Percentiles rank a stretch among this genome's conserved stretches.
Evolutionary conservation across 2,113 vertebrate species (phyloP).

Genomic region (Ceyx melanurus): DNA sequence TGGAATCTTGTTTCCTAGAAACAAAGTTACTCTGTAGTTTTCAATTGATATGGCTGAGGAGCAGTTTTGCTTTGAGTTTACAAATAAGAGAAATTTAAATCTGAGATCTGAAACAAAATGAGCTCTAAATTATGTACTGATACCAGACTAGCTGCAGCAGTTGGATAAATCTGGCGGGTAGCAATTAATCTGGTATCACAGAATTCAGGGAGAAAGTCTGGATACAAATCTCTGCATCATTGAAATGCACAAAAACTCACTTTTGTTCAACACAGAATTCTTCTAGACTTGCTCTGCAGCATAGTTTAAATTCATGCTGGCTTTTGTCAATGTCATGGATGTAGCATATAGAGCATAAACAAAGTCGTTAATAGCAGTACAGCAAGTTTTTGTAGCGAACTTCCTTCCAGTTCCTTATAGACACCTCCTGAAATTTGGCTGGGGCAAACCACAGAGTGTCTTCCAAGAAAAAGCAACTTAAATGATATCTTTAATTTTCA

Average conservation of each 20-base stretch:
- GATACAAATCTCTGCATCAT: neutral
- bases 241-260: neutral
- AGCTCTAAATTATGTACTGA: neutral
- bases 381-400: neutral
- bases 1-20: neutral
- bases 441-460: neutral
- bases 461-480: neutral
- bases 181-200: fast-evolving
- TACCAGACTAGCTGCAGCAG: neutral
- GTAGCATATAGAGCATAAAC: neutral
- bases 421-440: neutral
- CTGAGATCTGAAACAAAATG: neutral
- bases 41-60: neutral
- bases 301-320: neutral
- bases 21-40: neutral
- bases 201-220: neutral
- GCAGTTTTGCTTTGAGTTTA: neutral
- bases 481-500: neutral
- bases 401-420: neutral
- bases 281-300: neutral
- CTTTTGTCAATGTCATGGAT: neutral
- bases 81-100: neutral
- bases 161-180: neutral
- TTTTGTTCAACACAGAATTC: neutral
- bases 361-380: neutral